Evolutionary conservation across 2,113 vertebrate species (phyloP).

Genomic region (Cromileptes altivelis): DNA sequence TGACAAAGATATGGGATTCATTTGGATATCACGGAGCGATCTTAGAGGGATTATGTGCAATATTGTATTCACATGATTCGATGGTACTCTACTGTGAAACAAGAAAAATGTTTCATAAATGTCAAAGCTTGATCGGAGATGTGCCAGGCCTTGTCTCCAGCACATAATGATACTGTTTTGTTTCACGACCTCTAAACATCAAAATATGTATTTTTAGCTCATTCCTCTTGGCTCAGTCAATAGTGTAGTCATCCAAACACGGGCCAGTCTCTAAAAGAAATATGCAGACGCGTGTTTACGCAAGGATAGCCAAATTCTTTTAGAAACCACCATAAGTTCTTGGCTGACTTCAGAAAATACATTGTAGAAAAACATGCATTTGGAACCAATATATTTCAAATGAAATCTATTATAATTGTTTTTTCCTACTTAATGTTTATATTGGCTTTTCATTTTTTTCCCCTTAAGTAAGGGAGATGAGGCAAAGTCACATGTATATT

Average conservation of each 20-base stretch:
- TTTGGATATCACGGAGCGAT: slow-evolving; percentile 41
- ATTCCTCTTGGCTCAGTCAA: slow-evolving; percentile 45
- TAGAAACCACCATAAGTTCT: slow-evolving; percentile 58
- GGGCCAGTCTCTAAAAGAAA: slow-evolving; percentile 44
- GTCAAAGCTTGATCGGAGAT: slow-evolving; percentile 16
- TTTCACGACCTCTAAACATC: slow-evolving; percentile 46
- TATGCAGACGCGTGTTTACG: slow-evolving; percentile 64
- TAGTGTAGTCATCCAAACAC: slow-evolving; percentile 60
- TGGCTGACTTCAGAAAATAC: slow-evolving; percentile 41
- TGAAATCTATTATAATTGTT: slow-evolving; percentile 20
- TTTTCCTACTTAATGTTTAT: slow-evolving; percentile 33
- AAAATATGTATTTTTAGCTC: slow-evolving; percentile 69
- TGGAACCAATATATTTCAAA: slow-evolving; percentile 31
- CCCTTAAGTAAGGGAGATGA: neutral
- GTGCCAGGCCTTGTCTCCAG: slow-evolving; percentile 22
- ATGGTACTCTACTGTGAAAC: slow-evolving; percentile 16
- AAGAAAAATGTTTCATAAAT: slow-evolving; percentile 29
- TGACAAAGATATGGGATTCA: slow-evolving; percentile 48
- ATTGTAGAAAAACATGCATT: slow-evolving; percentile 48
- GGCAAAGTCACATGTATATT: slow-evolving; percentile 1
- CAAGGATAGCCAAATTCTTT: slow-evolving; percentile 57
- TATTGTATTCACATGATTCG: slow-evolving; percentile 48
- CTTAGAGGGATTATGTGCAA: slow-evolving; percentile 26
- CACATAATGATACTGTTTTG: slow-evolving; percentile 49
- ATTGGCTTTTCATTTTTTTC: neutral